Evolutionary conservation across 2,113 vertebrate species (phyloP).

Genomic region (Campylomormyrus tamandua): DNA sequence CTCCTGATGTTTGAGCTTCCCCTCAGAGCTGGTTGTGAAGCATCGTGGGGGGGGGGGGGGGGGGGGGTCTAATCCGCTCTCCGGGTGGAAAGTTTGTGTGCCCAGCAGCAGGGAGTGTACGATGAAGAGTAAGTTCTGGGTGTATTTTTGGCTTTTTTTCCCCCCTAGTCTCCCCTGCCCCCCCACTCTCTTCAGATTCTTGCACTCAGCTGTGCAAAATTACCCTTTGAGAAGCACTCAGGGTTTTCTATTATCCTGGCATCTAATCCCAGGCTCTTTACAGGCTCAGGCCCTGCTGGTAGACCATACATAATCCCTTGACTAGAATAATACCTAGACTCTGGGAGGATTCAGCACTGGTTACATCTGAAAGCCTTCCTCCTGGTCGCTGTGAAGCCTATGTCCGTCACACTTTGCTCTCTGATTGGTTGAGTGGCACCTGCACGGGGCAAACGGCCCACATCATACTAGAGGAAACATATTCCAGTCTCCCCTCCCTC

Average conservation of each 20-base stretch:
- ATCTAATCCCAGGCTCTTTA: slow-evolving; percentile 50
- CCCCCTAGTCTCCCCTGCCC: background rate
- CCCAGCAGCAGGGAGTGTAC: background rate
- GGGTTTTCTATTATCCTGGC: slow-evolving; percentile 47
- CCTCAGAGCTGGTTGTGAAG: background rate
- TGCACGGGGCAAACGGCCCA: too few relatives aligned
- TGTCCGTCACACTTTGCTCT: background rate
- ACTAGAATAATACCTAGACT: slow-evolving; percentile 34
- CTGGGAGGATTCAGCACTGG: slow-evolving; percentile 9
- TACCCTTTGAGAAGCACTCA: slow-evolving; percentile 33
- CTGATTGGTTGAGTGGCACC: background rate
- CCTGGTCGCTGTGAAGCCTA: background rate
- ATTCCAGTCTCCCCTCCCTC: background rate
- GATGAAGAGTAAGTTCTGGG: background rate
- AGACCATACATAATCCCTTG: slow-evolving; percentile 39
- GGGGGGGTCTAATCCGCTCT: background rate
- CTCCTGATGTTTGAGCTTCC: background rate
- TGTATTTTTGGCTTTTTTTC: background rate
- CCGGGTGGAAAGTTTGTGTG: background rate
- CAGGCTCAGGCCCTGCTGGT: slow-evolving; percentile 45
- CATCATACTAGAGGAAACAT: background rate
- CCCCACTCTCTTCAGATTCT: slow-evolving; percentile 28
- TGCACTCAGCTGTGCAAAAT: slow-evolving; percentile 34
- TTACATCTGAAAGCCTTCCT: background rate
- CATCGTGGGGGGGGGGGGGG: background rate